A percentile compares a stretch with the other conserved stretches of the same genome.
phyloP scores from a whole-genome alignment of 2,888 invertebrate genomes.

The Sminthurinus aureus region DNA sequence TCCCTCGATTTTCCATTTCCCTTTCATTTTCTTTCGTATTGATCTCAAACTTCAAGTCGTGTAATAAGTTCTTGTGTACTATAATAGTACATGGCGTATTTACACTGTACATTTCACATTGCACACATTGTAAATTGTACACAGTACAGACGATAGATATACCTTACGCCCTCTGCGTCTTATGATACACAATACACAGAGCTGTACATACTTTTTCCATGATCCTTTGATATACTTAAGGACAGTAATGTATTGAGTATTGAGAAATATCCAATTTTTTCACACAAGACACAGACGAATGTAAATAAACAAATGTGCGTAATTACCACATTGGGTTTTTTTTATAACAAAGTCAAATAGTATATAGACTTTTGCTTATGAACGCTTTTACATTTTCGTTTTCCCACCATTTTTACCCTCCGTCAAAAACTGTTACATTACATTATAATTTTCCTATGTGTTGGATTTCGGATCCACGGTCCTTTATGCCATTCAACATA shows the following conservation, averaged over 20 bases:
- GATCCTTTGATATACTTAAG: too few relatives aligned
- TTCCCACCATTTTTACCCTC: too few relatives aligned
- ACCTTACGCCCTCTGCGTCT: not conserved
- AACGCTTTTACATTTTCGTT: not conserved
- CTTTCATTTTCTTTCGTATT: slow-evolving; percentile 52
- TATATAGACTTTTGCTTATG: too few relatives aligned
- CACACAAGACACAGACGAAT: not conserved
- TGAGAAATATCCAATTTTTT: too few relatives aligned
- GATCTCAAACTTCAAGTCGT: slow-evolving; percentile 38
- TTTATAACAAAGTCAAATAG: too few relatives aligned
- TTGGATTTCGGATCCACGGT: too few relatives aligned
- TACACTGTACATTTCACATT: not conserved
- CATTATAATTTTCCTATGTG: too few relatives aligned
- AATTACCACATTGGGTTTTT: too few relatives aligned
- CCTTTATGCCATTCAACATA: too few relatives aligned
- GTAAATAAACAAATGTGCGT: not conserved
- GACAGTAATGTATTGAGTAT: not conserved
- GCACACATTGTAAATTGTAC: not conserved
- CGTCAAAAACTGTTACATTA: too few relatives aligned
- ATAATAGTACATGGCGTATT: too few relatives aligned
- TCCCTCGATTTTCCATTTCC: slow-evolving; percentile 51
- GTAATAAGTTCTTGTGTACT: too few relatives aligned
- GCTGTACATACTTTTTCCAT: not conserved
- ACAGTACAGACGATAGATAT: not conserved
- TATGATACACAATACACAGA: not conserved